Percentiles rank a stretch among this genome's conserved stretches.
Conservation (phyloP, 2,888 invertebrate species). For the Ophion obscuratus region DNA sequence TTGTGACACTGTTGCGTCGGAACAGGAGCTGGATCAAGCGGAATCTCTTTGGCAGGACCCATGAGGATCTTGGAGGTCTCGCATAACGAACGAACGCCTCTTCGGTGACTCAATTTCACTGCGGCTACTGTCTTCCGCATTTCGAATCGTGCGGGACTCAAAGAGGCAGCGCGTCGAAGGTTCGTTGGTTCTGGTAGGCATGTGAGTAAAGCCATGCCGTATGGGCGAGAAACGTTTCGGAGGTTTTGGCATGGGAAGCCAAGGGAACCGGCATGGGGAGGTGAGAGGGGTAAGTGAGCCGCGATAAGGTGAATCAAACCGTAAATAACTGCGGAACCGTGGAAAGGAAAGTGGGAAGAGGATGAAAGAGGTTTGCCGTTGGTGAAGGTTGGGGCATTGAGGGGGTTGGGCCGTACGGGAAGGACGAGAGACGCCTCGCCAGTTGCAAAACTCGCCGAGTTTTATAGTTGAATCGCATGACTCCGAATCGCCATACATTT, state of each 20-base stretch:
- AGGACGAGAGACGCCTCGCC: constrained; percentile 80
- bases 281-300: constrained; percentile 71
- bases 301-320: constrained; percentile 84
- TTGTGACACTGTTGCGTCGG: neutral
- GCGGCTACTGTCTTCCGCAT: neutral
- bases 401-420: constrained; percentile 66
- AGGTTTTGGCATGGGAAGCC: constrained; percentile 33
- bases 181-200: neutral
- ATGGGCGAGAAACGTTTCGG: constrained; percentile 31
- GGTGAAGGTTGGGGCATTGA: constrained; percentile 26
- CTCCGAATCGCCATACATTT: constrained; percentile 83
- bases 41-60: neutral
- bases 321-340: constrained; percentile 83
- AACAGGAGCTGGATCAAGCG: constrained; percentile 65
- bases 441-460: constrained; percentile 83
- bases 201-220: constrained; percentile 35
- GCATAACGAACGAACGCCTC: neutral
- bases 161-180: constrained; percentile 1
- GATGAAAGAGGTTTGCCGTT: constrained; percentile 63
- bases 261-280: constrained; percentile 41
- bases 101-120: neutral
- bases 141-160: neutral
- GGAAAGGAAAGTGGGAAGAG: constrained; percentile 76
- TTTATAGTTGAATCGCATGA: constrained; percentile 84
- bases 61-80: neutral